A percentile compares a stretch with the other conserved stretches of the same genome.
Conservation (phyloP, 1,140 invertebrate genomes). For the Papilio dardanus region DNA sequence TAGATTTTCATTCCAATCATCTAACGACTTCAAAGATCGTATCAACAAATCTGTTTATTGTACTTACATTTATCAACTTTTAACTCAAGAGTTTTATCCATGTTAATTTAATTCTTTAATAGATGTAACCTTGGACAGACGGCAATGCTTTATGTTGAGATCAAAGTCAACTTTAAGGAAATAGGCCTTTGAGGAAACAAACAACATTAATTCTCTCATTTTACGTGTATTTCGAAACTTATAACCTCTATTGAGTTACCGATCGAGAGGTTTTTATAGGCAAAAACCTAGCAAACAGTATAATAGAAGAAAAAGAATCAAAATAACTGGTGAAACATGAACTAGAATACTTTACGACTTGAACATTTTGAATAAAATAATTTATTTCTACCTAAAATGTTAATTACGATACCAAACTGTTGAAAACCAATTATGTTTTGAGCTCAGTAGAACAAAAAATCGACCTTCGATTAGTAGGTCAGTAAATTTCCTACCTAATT, state of each 20-base stretch:
- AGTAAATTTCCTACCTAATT: not conserved
- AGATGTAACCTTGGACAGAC: not conserved
- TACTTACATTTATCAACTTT: not conserved
- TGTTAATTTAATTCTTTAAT: not conserved
- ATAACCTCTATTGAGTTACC: not conserved
- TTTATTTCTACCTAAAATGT: not conserved
- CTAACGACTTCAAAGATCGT: not conserved
- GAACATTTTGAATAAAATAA: not conserved
- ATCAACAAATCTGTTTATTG: not conserved
- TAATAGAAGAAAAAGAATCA: too few species aligned
- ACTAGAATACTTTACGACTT: too few species aligned
- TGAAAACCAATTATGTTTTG: not conserved
- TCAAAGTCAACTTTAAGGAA: not conserved
- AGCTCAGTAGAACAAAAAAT: not conserved
- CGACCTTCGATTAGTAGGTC: conserved; percentile 12
- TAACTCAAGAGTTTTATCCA: not conserved
- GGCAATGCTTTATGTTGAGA: not conserved
- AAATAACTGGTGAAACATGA: too few species aligned
- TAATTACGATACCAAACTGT: not conserved
- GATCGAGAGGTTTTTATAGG: not conserved
- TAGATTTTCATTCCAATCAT: too few species aligned
- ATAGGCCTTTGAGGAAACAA: not conserved
- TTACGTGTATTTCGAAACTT: not conserved
- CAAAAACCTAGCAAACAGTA: not conserved
- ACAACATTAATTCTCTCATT: conserved; percentile 5